Evolutionary conservation across 2,888 invertebrate genomes (phyloP), one percentile per base, ranked within the genome.

Genomic region (Dromius quadrimaculatus): DNA sequence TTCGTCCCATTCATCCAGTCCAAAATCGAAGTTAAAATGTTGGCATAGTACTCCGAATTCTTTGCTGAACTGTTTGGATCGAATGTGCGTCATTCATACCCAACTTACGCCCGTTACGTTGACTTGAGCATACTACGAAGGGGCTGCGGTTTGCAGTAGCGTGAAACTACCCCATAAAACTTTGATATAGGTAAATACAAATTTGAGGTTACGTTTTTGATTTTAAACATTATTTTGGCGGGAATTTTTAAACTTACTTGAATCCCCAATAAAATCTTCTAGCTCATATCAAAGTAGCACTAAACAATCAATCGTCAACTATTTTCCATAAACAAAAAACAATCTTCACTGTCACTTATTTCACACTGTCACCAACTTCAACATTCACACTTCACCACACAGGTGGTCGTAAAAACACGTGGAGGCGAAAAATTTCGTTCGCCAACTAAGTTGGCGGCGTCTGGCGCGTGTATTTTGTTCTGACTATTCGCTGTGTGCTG

Each of bases 401-500:
- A 41, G 41, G 41, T 41, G 41, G 41, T 41, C 41, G 41, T 11
- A n/a, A n/a, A n/a, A n/a, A n/a, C 41, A 41, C 41, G 41, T 41
- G 41, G 41, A 41, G 15, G 13, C 2, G n/a, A 8, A 2, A n/a
- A n/a, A n/a, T n/a, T n/a, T n/a, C n/a, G n/a, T n/a, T 36, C 36
- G 13, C 15, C 41, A 15, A 41, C 13, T 41, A 41, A 9, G 41
- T 41, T 36, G n/a, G 36, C 36, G 36, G 11, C 41, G 11, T 13
- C 41, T n/a, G 11, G 41, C 15, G 13, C 9, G 41, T 15, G 41
- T 41, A 15, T 41, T 41, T 41, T 41, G 41, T 41, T 41, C 41
- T 41, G 59, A 36, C 59, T 59, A 36, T n/a, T 34, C 36, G 59
- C 23, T 20, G 36, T 36, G 59, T 59, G 47, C 22, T 47, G 79